Base-by-base conservation (phyloP, 2,113 vertebrate species). In the Rallus limicola region DNA sequence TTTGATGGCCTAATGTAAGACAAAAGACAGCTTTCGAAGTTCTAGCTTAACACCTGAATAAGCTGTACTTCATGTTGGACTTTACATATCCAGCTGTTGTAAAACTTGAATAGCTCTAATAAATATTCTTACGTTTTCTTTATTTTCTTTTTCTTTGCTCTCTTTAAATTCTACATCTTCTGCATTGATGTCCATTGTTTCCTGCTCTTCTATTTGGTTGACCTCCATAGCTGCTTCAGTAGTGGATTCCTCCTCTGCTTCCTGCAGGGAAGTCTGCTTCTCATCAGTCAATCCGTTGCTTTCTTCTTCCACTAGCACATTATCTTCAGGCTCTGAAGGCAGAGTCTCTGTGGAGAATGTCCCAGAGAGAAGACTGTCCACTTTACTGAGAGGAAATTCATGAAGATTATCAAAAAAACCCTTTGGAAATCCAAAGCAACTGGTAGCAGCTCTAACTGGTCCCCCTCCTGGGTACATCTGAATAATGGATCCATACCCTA, bases 401-500 rank as follows among this genome's bases (percentile, higher is more conserved):
- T 99, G 98, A 46, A 99, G 98, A 20, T 92, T 98, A 42, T 98
- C 90, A 44, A 99, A 98, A 96, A 99, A 99, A 79, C 91, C 97
- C 42, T 97, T 97, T 21, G 99, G 99, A 95, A 99, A 99, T 86
- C 99, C 99, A 97, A 99, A 99, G 96, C 98, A 99, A 62, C 99
- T 98, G 95, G 99, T 98, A 82, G 99, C 99, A 76, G 98, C 98
- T 90, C 99, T 98, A 17, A 99, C 97, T 10, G 99, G 99, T 46
- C 98, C 99, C 17, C 98, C 98, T 96, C 99, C 99, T 38, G 99
- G 98, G 95, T 99, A 99, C 97, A 99, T 98, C 95, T 99, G 99
- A 96, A 99, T 98, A 97, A 99, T 98, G 71, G 99, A 99, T 72
- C 99, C 99, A 10, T 98, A 99, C 90, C 99, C 99, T 99, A 87